phyloP scores from a whole-genome alignment of 1,140 invertebrate species.

The Drosophila varians region DNA sequence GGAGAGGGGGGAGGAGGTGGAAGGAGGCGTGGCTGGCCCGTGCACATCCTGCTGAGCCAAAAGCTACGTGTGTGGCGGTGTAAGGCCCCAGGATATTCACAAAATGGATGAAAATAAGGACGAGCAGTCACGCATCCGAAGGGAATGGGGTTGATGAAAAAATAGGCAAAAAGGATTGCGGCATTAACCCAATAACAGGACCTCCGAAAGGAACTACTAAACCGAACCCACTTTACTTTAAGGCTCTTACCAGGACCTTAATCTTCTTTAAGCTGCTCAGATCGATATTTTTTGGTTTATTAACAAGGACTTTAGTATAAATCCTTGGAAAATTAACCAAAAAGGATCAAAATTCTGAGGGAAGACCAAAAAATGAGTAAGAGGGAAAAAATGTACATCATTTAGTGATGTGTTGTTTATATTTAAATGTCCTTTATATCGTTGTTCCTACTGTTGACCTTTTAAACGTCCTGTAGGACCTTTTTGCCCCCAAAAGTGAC shows the following conservation, averaged over 20 bases:
- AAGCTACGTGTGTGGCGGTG: slow-evolving; percentile 4
- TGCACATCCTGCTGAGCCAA: slow-evolving; percentile 23
- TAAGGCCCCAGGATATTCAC: slow-evolving; percentile 30
- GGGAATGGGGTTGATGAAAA: background rate
- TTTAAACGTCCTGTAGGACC: background rate
- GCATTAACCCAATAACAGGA: slow-evolving; percentile 33
- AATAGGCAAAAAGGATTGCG: slow-evolving; percentile 25
- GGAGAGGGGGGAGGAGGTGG: background rate
- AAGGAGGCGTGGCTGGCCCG: background rate
- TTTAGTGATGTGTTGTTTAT: background rate
- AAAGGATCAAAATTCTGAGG: background rate
- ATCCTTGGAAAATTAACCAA: background rate
- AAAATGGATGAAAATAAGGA: slow-evolving; percentile 34
- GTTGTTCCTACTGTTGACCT: background rate
- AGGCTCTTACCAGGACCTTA: background rate
- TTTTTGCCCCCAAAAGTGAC: background rate
- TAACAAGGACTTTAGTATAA: background rate
- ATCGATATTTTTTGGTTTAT: slow-evolving; percentile 15
- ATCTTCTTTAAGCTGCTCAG: slow-evolving; percentile 14
- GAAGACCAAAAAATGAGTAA: background rate
- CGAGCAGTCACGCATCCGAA: slow-evolving; percentile 5
- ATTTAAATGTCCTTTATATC: background rate
- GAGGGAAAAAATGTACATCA: background rate
- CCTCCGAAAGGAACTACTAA: background rate
- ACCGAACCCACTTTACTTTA: background rate